Evolutionary conservation across 2,113 vertebrate genomes (phyloP).

Genomic region (Colaptes auratus): DNA sequence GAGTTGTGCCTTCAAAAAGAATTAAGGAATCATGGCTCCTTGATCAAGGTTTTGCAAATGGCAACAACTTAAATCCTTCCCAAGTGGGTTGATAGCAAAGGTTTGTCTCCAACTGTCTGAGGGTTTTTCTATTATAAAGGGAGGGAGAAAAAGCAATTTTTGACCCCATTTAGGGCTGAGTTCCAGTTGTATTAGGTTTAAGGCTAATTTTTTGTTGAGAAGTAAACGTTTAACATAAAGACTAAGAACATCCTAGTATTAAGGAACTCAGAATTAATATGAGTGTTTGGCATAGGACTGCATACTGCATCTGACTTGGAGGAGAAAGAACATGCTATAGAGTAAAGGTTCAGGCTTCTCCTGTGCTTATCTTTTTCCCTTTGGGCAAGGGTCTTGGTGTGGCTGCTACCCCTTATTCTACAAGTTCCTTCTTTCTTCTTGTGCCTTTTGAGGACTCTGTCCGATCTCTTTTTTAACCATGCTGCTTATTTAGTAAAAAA

Average conservation of each 20-base stretch:
- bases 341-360: background rate
- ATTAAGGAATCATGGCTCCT: background rate
- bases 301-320: background rate
- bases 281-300: background rate
- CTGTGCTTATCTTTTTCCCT: background rate
- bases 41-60: background rate
- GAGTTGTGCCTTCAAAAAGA: background rate
- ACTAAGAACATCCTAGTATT: background rate
- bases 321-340: background rate
- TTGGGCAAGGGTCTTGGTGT: background rate
- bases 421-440: background rate
- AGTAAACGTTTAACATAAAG: background rate
- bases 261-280: background rate
- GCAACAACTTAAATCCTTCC: background rate
- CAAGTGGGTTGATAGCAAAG: background rate
- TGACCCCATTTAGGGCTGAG: background rate
- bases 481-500: background rate
- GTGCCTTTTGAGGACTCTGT: background rate
- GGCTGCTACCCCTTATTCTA: background rate
- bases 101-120: background rate
- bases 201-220: background rate
- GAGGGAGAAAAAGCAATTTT: background rate
- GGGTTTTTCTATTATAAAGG: background rate
- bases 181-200: slow-evolving; percentile 5
- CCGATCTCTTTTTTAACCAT: background rate